Percentiles rank a stretch among this genome's conserved stretches.
phyloP scores from a whole-genome alignment of 2,888 invertebrate genomes.

The Hemistola chrysoprasaria region DNA sequence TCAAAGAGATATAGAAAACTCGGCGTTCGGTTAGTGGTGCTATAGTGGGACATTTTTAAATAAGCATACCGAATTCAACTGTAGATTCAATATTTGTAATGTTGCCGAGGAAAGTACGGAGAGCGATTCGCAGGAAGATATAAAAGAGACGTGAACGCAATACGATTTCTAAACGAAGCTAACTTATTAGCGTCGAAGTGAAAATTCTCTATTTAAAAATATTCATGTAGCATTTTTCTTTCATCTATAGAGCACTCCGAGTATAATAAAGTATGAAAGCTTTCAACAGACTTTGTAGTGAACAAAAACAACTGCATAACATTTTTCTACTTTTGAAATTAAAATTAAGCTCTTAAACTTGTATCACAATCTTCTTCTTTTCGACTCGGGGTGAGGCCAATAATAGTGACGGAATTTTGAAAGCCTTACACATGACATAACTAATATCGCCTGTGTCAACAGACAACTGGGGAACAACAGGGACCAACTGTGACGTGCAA shows the following conservation, averaged over 20 bases:
- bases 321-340: slow-evolving; percentile 13
- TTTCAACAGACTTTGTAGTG: slow-evolving; percentile 16
- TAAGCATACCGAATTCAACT: slow-evolving; percentile 55
- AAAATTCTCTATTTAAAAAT: slow-evolving; percentile 22
- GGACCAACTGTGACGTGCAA: too few relatives aligned
- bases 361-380: too few relatives aligned
- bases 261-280: slow-evolving; percentile 18
- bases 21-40: slow-evolving; percentile 14
- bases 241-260: slow-evolving; percentile 11
- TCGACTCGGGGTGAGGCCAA: too few relatives aligned
- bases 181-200: slow-evolving; percentile 28
- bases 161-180: slow-evolving; percentile 32
- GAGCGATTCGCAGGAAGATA: slow-evolving; percentile 45
- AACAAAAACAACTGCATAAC: slow-evolving; percentile 6
- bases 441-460: too few relatives aligned
- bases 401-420: too few relatives aligned
- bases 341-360: slow-evolving; percentile 7
- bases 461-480: too few relatives aligned
- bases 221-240: slow-evolving; percentile 18
- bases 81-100: slow-evolving; percentile 52
- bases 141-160: slow-evolving; percentile 52
- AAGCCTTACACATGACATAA: too few relatives aligned
- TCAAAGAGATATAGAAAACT: slow-evolving; percentile 10
- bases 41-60: slow-evolving; percentile 38
- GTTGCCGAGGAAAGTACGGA: slow-evolving; percentile 40